Conservation (phyloP, 2,797 vertebrate species). For the Hippopotamyrus pictus region DNA sequence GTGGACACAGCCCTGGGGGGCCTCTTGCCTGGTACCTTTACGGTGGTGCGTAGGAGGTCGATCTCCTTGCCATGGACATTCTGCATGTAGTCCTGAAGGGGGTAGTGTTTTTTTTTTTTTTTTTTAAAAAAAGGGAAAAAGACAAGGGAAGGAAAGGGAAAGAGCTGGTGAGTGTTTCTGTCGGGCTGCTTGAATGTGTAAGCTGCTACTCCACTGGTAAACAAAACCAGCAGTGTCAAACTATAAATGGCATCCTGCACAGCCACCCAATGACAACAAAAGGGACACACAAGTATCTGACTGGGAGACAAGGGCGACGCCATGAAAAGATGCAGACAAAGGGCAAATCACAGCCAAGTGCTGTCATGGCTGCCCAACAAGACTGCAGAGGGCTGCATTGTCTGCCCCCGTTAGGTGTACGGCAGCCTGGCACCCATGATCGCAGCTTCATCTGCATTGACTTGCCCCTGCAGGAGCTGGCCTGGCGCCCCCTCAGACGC, state of each 20-base stretch:
- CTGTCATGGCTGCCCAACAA: conserved; percentile 96
- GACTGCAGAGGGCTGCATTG: conserved; percentile 89
- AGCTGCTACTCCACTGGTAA: background rate
- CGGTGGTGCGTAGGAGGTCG: conserved; percentile 89
- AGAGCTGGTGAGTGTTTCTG: background rate
- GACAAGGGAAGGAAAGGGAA: background rate
- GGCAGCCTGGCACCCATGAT: conserved; percentile 94
- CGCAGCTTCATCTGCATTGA: conserved; percentile 86
- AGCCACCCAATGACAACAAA: background rate
- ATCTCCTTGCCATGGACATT: conserved; percentile 95
- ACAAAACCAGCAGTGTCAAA: background rate
- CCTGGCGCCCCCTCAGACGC: background rate
- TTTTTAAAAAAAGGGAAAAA: background rate
- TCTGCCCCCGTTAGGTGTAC: conserved; percentile 59
- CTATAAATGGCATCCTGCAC: background rate
- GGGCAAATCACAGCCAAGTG: conserved; percentile 97
- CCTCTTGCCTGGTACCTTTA: conserved; percentile 92
- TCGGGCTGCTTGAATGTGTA: background rate
- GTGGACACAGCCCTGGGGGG: conserved; percentile 85
- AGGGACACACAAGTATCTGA: background rate
- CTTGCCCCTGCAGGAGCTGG: background rate
- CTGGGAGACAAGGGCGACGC: background rate
- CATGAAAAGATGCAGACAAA: conserved; percentile 72
- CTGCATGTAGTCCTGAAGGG: conserved; percentile 90
- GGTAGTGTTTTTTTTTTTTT: background rate